These are phyloP conservation scores for Vulpes ferrilata DNA, from an alignment of 2,113 vertebrate genomes.

Conservation along the genomic window DNA sequence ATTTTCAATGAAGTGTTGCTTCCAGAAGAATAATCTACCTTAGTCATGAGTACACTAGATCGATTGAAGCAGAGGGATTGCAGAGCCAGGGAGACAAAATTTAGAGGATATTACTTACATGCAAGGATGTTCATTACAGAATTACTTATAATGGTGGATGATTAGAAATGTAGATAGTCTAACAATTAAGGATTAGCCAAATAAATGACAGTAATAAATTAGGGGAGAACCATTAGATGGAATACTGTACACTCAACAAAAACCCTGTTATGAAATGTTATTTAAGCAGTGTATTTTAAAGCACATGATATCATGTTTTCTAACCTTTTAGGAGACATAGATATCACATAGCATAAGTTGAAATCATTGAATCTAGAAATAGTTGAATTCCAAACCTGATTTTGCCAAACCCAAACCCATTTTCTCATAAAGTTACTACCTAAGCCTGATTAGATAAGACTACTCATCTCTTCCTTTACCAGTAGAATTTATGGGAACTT, in stretches of 20 bases:
- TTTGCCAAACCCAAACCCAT: conserved; percentile 48
- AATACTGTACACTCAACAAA: conserved; percentile 5
- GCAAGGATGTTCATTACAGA: conserved; percentile 35
- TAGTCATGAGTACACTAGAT: not conserved
- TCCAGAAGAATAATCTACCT: conserved; percentile 31
- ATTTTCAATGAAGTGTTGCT: not conserved
- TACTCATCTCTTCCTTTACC: conserved; percentile 26
- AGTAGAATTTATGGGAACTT: not conserved
- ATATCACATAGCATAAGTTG: not conserved
- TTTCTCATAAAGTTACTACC: conserved; percentile 52
- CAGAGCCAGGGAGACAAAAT: not conserved
- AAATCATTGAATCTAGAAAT: conserved; percentile 45
- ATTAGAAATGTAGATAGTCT: conserved; percentile 20
- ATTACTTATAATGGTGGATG: conserved; percentile 42
- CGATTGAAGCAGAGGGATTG: not conserved
- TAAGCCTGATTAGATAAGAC: conserved; percentile 54
- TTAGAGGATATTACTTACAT: conserved; percentile 49
- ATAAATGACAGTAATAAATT: conserved; percentile 34
- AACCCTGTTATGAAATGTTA: conserved; percentile 26
- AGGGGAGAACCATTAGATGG: not conserved
- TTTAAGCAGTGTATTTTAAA: conserved; percentile 40
- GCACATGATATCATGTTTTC: conserved; percentile 34
- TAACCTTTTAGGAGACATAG: not conserved
- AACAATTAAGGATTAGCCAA: not conserved
- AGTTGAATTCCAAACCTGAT: conserved; percentile 27